Evolutionary conservation across 2,888 invertebrate genomes (phyloP).

Genomic region (Biston stratarius): DNA sequence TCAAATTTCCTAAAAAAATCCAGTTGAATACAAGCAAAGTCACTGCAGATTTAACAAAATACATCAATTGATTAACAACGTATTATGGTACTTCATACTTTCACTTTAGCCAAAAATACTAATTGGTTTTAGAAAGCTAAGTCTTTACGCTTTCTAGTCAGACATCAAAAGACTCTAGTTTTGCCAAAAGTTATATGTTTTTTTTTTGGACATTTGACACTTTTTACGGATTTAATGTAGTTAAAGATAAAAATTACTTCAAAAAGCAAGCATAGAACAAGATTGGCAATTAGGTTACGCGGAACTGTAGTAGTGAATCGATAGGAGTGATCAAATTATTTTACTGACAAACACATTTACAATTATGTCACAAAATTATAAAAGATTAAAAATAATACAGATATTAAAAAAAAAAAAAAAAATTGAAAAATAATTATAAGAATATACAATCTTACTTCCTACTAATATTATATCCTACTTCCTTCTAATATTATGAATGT

Average conservation of each 20-base stretch:
- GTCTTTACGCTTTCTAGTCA: conserved; percentile 47
- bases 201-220: conserved; percentile 4
- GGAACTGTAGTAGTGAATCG: background rate
- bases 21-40: background rate
- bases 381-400: too few species aligned
- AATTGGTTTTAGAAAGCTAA: conserved; percentile 45
- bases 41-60: conserved; percentile 11
- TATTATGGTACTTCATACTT: conserved; percentile 33
- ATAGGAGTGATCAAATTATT: background rate
- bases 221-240: background rate
- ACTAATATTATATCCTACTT: too few species aligned
- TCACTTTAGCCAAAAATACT: conserved; percentile 44
- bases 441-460: too few species aligned
- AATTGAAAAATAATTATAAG: too few species aligned
- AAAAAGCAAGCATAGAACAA: too few species aligned
- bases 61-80: conserved; percentile 41
- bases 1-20: background rate
- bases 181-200: conserved; percentile 1
- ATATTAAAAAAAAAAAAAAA: too few species aligned
- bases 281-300: background rate
- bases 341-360: background rate
- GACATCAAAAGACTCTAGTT: conserved; percentile 33
- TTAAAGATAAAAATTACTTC: background rate
- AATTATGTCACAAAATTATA: too few species aligned
- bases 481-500: too few species aligned